These are phyloP conservation scores for Malachius bipustulatus DNA, from an alignment of 2,888 invertebrate genomes.

Conservation along the genomic window DNA sequence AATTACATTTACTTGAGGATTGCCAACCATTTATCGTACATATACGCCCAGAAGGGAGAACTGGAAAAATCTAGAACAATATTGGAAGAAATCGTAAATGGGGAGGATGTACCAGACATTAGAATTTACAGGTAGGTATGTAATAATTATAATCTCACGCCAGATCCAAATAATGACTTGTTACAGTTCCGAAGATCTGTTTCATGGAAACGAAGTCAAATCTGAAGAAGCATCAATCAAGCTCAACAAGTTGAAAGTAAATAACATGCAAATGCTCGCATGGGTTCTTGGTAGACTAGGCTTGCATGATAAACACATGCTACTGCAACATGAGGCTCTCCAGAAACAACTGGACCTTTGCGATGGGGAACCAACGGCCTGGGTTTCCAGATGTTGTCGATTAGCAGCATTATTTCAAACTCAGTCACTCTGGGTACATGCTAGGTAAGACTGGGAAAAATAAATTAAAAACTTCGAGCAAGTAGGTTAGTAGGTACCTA, in stretches of 20 bases:
- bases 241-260: constrained; percentile 46
- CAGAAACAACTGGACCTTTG: constrained; percentile 44
- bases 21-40: constrained; percentile 46
- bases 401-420: constrained; percentile 41
- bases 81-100: constrained; percentile 39
- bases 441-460: constrained; percentile 26
- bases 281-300: constrained; percentile 47
- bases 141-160: neutral
- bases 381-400: constrained; percentile 44
- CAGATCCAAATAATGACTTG: constrained; percentile 4
- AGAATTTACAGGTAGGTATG: constrained; percentile 25
- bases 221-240: constrained; percentile 38
- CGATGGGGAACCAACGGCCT: constrained; percentile 45
- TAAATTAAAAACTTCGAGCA: no score
- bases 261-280: constrained; percentile 50
- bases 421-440: constrained; percentile 26
- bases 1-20: constrained; percentile 43
- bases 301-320: constrained; percentile 40
- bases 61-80: constrained; percentile 38
- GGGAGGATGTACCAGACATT: constrained; percentile 21
- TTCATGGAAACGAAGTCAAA: constrained; percentile 32
- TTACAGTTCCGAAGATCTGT: constrained; percentile 43
- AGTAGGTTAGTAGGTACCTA: no score
- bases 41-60: constrained; percentile 43
- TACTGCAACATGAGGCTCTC: constrained; percentile 45